Evolutionary conservation across 2,113 vertebrate species (phyloP).

Genomic region (Copsychus sechellarum): DNA sequence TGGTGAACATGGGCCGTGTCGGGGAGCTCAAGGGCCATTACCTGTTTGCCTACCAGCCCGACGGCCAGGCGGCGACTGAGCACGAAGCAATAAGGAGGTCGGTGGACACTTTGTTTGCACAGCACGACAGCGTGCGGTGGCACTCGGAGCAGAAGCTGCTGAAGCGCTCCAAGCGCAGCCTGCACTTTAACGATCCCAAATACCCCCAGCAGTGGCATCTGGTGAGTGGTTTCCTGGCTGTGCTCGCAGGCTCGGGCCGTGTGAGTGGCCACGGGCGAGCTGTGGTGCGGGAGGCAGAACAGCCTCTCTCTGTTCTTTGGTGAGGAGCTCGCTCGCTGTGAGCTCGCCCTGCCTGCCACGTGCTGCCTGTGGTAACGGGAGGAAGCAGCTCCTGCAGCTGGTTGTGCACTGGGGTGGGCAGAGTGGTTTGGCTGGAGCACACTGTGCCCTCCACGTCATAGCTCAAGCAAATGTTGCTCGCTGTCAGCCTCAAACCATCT

Average conservation of each 20-base stretch:
- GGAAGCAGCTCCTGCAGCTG: background rate
- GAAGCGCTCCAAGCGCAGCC: constrained; percentile 86
- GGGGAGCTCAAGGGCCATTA: constrained; percentile 92
- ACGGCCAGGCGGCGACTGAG: rapidly evolving
- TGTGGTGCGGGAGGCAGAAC: rapidly evolving
- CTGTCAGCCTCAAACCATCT: rapidly evolving
- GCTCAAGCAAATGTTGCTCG: rapidly evolving
- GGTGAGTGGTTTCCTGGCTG: constrained; percentile 74
- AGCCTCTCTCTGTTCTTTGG: background rate
- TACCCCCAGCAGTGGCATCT: constrained; percentile 95
- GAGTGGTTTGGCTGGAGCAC: background rate
- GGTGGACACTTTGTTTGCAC: constrained; percentile 74
- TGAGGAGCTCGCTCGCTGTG: rapidly evolving
- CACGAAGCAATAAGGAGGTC: constrained; percentile 18
- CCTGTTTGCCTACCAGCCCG: constrained; percentile 75
- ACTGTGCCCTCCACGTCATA: rapidly evolving
- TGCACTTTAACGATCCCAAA: constrained; percentile 93
- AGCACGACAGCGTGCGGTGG: constrained; percentile 87
- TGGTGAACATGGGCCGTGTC: constrained; percentile 88
- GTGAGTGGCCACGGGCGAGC: rapidly evolving
- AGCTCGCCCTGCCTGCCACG: background rate
- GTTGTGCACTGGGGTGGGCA: background rate
- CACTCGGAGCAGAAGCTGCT: constrained; percentile 87
- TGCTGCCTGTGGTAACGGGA: rapidly evolving
- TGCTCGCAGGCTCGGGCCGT: rapidly evolving